These are phyloP conservation scores for Scaeva pyrastri DNA, from an alignment of 2,888 invertebrate genomes.

Conservation along the genomic window DNA sequence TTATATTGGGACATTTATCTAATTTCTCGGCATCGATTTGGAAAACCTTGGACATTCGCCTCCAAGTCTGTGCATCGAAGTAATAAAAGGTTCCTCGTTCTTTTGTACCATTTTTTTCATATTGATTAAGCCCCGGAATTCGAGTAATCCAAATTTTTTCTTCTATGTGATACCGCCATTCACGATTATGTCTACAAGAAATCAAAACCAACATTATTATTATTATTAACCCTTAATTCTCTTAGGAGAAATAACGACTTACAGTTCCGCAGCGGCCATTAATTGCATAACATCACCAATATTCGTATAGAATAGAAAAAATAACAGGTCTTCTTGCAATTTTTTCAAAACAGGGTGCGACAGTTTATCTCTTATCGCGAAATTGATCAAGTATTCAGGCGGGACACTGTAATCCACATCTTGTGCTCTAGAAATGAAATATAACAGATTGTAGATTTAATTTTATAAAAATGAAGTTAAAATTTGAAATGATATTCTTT, in stretches of 20 bases:
- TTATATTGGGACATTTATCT: conserved; percentile 88
- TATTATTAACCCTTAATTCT: not conserved
- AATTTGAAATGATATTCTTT: too few species aligned
- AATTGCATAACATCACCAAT: conserved; percentile 99
- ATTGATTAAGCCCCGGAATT: conserved; percentile 95
- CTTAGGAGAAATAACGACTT: conserved; percentile 80
- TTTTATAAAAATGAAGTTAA: too few species aligned
- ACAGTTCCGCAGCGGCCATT: conserved; percentile 98
- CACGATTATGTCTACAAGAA: conserved; percentile 93
- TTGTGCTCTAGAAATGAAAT: conserved; percentile 90
- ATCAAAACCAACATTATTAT: conserved; percentile 62
- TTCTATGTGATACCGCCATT: conserved; percentile 99
- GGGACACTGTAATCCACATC: conserved; percentile 99
- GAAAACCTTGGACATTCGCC: conserved; percentile 99
- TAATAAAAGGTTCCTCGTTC: conserved; percentile 99
- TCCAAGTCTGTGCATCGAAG: conserved; percentile 99
- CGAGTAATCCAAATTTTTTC: conserved; percentile 99
- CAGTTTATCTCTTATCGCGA: conserved; percentile 96
- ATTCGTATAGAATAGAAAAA: conserved; percentile 99
- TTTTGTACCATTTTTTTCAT: conserved; percentile 97
- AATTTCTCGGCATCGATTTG: conserved; percentile 99
- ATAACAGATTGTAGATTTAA: too few species aligned
- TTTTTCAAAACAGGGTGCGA: conserved; percentile 98
- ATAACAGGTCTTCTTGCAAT: conserved; percentile 99
- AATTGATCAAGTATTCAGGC: conserved; percentile 99